Evolutionary conservation across 2,113 vertebrate species (phyloP).

Genomic region (Dromaius novaehollandiae): DNA sequence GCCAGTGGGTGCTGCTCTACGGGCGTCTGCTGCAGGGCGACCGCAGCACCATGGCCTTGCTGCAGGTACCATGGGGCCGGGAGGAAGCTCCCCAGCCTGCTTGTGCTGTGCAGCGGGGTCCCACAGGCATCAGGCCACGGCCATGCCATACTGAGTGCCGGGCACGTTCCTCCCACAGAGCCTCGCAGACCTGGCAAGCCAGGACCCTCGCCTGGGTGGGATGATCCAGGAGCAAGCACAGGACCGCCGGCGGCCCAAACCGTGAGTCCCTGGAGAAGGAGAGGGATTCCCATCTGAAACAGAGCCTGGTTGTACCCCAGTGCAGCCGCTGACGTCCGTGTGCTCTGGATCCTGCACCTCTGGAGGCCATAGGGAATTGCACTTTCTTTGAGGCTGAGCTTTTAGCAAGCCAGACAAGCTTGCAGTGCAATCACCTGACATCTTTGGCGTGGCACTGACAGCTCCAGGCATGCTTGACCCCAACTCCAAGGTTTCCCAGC

Average conservation of each 20-base stretch:
- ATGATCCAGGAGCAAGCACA: conserved; percentile 84
- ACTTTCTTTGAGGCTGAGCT: neutral
- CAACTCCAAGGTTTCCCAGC: accelerated
- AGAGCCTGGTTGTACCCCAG: accelerated
- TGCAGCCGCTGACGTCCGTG: neutral
- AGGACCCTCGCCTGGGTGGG: conserved; percentile 78
- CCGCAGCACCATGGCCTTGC: conserved; percentile 78
- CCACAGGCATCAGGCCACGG: too few relatives aligned
- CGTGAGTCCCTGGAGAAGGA: conserved; percentile 70
- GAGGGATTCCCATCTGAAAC: neutral
- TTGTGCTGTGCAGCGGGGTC: neutral
- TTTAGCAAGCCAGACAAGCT: neutral
- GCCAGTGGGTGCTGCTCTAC: conserved; percentile 90
- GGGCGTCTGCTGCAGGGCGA: conserved; percentile 85
- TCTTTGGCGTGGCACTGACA: neutral
- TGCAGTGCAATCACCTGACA: neutral
- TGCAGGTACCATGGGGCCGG: conserved; percentile 80
- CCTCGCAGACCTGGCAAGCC: conserved; percentile 82
- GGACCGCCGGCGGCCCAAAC: conserved; percentile 82
- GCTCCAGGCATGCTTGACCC: neutral
- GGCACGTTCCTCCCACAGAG: conserved; percentile 65
- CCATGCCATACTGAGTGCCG: accelerated
- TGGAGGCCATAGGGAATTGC: accelerated
- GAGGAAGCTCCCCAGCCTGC: neutral
- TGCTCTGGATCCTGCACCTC: neutral